A percentile compares a stretch with the other conserved stretches of the same genome.
Evolutionary conservation across 2,888 invertebrate species (phyloP).

Genomic region (Tanytarsus gracilentus): DNA sequence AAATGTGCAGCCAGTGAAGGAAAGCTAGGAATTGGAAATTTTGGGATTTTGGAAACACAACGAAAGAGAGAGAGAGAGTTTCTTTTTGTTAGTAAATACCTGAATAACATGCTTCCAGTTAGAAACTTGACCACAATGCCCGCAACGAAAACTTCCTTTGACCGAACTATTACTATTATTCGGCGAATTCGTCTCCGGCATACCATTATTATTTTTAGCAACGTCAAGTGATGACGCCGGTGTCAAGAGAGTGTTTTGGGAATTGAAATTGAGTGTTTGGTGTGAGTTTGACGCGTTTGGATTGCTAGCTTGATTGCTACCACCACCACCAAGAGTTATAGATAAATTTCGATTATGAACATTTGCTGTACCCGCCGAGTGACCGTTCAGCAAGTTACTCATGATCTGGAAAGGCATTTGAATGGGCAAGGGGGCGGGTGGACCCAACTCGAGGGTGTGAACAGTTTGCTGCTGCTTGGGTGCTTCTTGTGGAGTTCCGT

Average conservation of each 20-base stretch:
- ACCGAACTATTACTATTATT: constrained; percentile 32
- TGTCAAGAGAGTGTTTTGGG: constrained; percentile 21
- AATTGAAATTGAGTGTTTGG: constrained; percentile 27
- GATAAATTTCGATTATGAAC: constrained; percentile 27
- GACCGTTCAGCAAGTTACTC: constrained; percentile 23
- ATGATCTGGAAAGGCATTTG: constrained; percentile 28
- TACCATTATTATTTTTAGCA: constrained; percentile 27
- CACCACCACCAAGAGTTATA: constrained; percentile 27
- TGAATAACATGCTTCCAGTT: constrained; percentile 82
- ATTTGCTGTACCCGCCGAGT: constrained; percentile 17
- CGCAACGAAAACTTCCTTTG: constrained; percentile 52
- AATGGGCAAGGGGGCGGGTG: constrained; percentile 14
- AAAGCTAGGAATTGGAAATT: too few species aligned
- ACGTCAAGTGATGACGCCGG: constrained; percentile 15
- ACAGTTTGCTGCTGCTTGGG: background rate
- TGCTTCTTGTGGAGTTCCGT: constrained; percentile 29
- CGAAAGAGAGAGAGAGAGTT: background rate
- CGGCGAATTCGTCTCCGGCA: constrained; percentile 27
- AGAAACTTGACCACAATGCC: constrained; percentile 71
- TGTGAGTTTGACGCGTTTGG: constrained; percentile 22
- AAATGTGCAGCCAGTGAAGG: too few species aligned
- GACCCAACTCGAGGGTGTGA: background rate
- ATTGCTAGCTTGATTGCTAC: constrained; percentile 22
- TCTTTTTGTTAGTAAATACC: constrained; percentile 49
- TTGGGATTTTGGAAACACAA: background rate